Evolutionary conservation across 2,113 vertebrate genomes (phyloP), one percentile per base, ranked within the genome.

Genomic region (Apus apus): DNA sequence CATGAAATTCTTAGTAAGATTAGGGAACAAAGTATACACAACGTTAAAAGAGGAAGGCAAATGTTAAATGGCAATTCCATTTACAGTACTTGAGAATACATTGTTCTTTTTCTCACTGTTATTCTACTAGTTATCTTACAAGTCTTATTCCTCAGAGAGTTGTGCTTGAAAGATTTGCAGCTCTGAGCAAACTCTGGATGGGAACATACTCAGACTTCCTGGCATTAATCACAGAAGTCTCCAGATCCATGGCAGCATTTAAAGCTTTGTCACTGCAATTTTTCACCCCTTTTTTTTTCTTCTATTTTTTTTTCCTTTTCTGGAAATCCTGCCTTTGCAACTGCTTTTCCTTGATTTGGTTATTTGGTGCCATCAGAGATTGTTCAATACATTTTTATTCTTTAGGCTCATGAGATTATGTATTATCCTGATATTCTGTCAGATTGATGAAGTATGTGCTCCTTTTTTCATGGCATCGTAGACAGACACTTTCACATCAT

Each of bases 101-200:
- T 84, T 92, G 43, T 40, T 86, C 29, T 86, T 92, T 86, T 89
- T 81, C 53, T 87, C 54, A 75, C 57, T 89, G 48, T 80, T 92
- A 45, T 87, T 90, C 60, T 78, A 78, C n/a, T 16, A 92, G 65
- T 78, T 95, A 95, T 87, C 68, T 95, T 53, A 57, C 7, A 78
- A 50, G 32, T 45, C 88, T 89, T 90, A 78, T 71, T 87, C 95
- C 57, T 64, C 20, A 61, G 91, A 68, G 83, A 92, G 15, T 25
- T 78, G 56, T 67, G 13, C 21, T 88, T 83, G 46, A 70, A 90
- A 88, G 51, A 84, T 29, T 80, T 92, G 77, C 34, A 72, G 34
- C 36, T 92, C 34, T 61, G 73, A 81, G 45, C 16, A 93, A 38
- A 8, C 16, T 60, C 45, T 72, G 72, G 7, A 78, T 75, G 84